These are phyloP conservation scores for Microcebus ravelobensis DNA, from an alignment of 2,113 vertebrate species.

Conservation along the genomic window DNA sequence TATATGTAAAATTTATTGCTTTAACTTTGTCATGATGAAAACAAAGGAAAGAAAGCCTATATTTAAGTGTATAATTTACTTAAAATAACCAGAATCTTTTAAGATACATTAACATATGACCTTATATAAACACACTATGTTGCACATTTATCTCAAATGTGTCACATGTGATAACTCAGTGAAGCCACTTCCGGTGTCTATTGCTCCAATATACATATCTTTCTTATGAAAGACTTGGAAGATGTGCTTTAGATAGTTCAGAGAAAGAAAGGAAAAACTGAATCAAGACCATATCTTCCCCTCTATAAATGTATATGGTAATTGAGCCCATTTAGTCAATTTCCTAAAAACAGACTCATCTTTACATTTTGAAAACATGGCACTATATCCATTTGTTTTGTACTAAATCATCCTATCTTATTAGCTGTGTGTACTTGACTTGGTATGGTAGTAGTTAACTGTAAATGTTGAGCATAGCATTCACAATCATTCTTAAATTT, in stretches of 20 bases:
- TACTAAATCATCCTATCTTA: neutral
- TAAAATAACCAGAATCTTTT: neutral
- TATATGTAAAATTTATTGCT: neutral
- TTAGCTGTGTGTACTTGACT: neutral
- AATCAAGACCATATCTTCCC: neutral
- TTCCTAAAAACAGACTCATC: neutral
- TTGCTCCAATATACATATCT: neutral
- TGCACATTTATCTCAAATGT: neutral
- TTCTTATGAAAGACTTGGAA: neutral
- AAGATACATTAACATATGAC: neutral
- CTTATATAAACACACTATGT: neutral
- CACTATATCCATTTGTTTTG: neutral
- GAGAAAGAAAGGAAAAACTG: neutral
- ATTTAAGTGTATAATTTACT: neutral
- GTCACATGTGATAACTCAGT: neutral
- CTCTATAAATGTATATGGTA: neutral
- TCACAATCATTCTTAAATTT: neutral
- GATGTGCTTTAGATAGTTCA: neutral
- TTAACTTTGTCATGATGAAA: slow-evolving; percentile 34
- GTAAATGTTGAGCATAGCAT: neutral
- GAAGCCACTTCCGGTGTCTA: neutral
- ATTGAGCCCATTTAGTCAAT: neutral
- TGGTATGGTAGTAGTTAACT: neutral
- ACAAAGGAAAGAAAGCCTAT: neutral
- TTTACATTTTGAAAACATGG: neutral